Base-by-base conservation (phyloP, 2,113 vertebrate species). In the Sakesphorus luctuosus region DNA sequence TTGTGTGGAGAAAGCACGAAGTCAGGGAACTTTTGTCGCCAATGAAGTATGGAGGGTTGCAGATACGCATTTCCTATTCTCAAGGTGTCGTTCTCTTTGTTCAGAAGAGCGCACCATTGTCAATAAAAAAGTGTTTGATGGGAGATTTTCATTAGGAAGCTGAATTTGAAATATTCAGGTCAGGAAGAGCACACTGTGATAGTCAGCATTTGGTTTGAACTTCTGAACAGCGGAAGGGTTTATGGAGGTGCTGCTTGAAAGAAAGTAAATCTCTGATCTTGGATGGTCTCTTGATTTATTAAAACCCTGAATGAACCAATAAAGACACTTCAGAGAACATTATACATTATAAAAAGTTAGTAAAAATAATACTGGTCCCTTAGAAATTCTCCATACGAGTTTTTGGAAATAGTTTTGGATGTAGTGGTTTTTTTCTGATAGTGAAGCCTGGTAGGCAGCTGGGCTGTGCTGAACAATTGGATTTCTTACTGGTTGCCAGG, bases 141-240 rank as follows among this genome's bases (percentile, higher is more conserved):
- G 92, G 83, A 84, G 94, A 90, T 96, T 94, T 95, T 55, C 78
- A 95, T 97, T 96, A 88, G 50, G 55, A 56, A 95, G 72, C 28
- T 11, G 49, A 83, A 81, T 97, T 83, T 77, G 76, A 94, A 91
- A 95, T 89, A 96, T 94, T 94, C 93, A 95, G 97, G 84, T 94
- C 84, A 94, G 95, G 80, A 77, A 18, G 55, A 95, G 53, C 40
- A 85, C 76, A 72, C 83, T 95, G 85, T 91, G 89, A 23, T 93
- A 92, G 91, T 93, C 95, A 94, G 67, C 74, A 63, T 96, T 97
- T 53, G 8, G 62, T 80, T 67, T 93, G 73, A 55, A 62, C 93
- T 93, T 97, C 90, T 71, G 61, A 95, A 90, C 31, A 19, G 86
- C 66, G 87, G 47, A 87, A 94, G 91, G 55, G 50, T 46, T 75